A percentile compares a stretch with the other conserved stretches of the same genome.
phyloP scores from a whole-genome alignment of 1,140 invertebrate genomes.

The Tetragonula clypearis region DNA sequence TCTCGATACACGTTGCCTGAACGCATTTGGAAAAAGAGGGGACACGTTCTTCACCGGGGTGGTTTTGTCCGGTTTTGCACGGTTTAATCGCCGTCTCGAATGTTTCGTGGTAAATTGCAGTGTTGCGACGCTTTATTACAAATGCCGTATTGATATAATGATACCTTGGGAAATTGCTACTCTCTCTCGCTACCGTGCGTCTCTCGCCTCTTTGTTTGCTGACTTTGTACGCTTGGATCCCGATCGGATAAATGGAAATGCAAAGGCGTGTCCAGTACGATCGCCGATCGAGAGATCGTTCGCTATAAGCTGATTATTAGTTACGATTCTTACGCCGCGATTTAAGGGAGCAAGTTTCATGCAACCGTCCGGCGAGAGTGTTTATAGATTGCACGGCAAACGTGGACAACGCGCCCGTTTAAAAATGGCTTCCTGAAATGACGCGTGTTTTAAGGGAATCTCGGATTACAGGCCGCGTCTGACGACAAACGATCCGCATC shows the following conservation, averaged over 20 bases:
- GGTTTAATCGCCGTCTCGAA: constrained; percentile 15
- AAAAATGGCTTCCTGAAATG: background rate
- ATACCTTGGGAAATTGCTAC: constrained; percentile 20
- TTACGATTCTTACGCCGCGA: too few species aligned
- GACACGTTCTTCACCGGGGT: background rate
- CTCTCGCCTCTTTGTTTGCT: background rate
- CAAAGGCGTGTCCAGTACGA: background rate
- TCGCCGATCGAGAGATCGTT: background rate
- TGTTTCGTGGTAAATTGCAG: constrained; percentile 7
- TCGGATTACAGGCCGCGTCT: background rate
- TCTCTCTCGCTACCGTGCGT: background rate
- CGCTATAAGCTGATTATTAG: background rate
- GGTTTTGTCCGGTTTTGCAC: background rate
- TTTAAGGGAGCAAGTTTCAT: background rate
- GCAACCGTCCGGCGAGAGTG: background rate
- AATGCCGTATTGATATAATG: constrained; percentile 19
- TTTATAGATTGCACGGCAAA: background rate
- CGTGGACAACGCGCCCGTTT: background rate
- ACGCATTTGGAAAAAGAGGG: background rate
- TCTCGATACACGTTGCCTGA: background rate
- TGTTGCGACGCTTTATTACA: constrained; percentile 15
- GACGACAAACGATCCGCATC: background rate
- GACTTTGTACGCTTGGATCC: background rate
- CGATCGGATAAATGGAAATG: background rate
- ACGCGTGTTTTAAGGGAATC: background rate